Base-by-base conservation (phyloP, 2,888 invertebrate species). In the Patella ulyssiponensis region DNA sequence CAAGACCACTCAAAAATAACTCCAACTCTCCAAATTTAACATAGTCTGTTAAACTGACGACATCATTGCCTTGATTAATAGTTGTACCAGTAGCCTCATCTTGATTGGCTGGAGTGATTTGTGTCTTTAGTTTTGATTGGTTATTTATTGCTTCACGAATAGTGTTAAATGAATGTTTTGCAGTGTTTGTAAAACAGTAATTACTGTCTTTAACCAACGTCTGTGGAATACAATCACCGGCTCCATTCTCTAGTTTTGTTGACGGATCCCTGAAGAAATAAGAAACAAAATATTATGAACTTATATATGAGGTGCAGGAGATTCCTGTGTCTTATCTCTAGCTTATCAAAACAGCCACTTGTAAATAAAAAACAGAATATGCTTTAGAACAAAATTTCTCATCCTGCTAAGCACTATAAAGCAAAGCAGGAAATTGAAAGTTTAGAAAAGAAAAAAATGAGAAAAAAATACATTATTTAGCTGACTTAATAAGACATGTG, bases 1-100 rank as follows among this genome's bases (percentile, higher is more conserved):
- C 90, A 33, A 92, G 85, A 3, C 92, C 92, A 76, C 82, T 84
- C n/a, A 92, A 85, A 81, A 92, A 92, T 75, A 92, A 82, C 81
- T 92, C 92, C 76, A 92, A 81, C 58, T 92, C 92, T 15, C 90
- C 89, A 80, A 86, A 89, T 27, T 84, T 84, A 33, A 77, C 64
- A 64, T 23, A 64, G 23, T 64, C 64, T 64, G 23, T 23, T 64
- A 64, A 64, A 12, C 20, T 20, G 7, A 23, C 3, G 2, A 64
- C 20, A 12, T 20, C 11, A 23, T 64, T 64, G 23, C 23, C 14
- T 14, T 20, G 12, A 23, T 64, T 64, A 14, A 64, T 64, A 12
- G 20, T 0, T 12, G 64, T 12, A 23, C 23, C 64, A 64, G 20
- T 64, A 3, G 20, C 20, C 23, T 64, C 20, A 12, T 3, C 12